Conservation (phyloP, 2,888 invertebrate genomes). For the Plemyria rubiginata region DNA sequence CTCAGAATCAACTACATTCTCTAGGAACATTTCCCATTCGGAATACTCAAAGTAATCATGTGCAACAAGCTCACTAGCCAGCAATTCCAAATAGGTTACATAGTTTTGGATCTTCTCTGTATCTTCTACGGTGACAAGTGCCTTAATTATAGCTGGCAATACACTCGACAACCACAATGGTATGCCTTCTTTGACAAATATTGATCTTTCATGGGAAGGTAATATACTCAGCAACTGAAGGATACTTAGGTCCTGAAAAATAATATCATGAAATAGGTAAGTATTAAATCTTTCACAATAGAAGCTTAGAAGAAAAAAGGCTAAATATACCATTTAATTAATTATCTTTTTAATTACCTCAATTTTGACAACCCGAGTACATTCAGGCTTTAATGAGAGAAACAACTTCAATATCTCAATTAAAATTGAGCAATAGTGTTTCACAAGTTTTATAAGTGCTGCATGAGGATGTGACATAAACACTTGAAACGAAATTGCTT, state of each 20-base stretch:
- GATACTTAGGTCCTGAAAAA: conserved; percentile 39
- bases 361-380: conserved; percentile 4
- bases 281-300: too few relatives aligned
- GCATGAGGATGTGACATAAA: conserved; percentile 60
- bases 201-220: conserved; percentile 60
- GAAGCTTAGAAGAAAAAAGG: too few relatives aligned
- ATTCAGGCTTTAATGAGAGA: background rate
- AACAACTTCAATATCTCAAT: conserved; percentile 51
- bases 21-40: conserved; percentile 69
- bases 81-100: conserved; percentile 68
- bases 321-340: too few relatives aligned
- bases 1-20: conserved; percentile 62
- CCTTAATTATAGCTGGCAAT: conserved; percentile 69
- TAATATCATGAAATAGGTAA: background rate
- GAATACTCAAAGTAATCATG: conserved; percentile 65
- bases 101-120: conserved; percentile 2
- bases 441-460: conserved; percentile 47
- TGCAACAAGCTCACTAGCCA: conserved; percentile 66
- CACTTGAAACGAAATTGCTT: conserved; percentile 28
- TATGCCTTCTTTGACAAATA: conserved; percentile 68
- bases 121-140: background rate
- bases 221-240: conserved; percentile 60
- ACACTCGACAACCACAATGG: conserved; percentile 78
- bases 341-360: conserved; percentile 51
- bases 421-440: conserved; percentile 48